These are phyloP conservation scores for Nephrotoma appendiculata DNA, from an alignment of 2,888 invertebrate genomes.

Conservation along the genomic window DNA sequence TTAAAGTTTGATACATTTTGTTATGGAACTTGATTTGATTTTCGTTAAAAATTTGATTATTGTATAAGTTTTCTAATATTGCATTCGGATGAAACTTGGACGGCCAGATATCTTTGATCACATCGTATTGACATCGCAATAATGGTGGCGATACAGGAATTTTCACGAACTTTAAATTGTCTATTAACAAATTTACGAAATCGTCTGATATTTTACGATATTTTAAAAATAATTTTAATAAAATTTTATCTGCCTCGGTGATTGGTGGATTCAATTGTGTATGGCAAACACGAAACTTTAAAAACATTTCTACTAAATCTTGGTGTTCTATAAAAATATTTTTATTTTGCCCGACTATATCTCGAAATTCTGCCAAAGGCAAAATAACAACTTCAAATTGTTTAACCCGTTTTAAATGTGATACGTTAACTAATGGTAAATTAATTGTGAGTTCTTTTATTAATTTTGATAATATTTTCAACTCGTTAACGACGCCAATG, in stretches of 20 bases:
- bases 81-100: constrained; percentile 72
- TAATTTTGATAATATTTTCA: constrained; percentile 44
- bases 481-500: constrained; percentile 43
- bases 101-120: constrained; percentile 54
- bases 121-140: constrained; percentile 49
- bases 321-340: not conserved
- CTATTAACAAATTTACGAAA: constrained; percentile 1
- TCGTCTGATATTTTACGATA: not conserved
- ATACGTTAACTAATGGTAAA: constrained; percentile 43
- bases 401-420: constrained; percentile 60
- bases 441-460: constrained; percentile 42
- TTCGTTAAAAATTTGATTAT: constrained; percentile 42
- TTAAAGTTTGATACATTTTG: constrained; percentile 39
- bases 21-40: constrained; percentile 40
- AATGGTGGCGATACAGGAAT: constrained; percentile 49
- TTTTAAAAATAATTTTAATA: not conserved
- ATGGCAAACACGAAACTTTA: not conserved
- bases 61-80: constrained; percentile 50
- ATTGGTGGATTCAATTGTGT: not conserved
- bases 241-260: not conserved
- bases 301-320: not conserved
- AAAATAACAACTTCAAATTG: constrained; percentile 43
- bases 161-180: constrained; percentile 34
- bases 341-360: constrained; percentile 27
- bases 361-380: constrained; percentile 21